A percentile compares a stretch with the other conserved stretches of the same genome.
Conservation (phyloP, 2,113 vertebrate species). For the Lota lota region DNA sequence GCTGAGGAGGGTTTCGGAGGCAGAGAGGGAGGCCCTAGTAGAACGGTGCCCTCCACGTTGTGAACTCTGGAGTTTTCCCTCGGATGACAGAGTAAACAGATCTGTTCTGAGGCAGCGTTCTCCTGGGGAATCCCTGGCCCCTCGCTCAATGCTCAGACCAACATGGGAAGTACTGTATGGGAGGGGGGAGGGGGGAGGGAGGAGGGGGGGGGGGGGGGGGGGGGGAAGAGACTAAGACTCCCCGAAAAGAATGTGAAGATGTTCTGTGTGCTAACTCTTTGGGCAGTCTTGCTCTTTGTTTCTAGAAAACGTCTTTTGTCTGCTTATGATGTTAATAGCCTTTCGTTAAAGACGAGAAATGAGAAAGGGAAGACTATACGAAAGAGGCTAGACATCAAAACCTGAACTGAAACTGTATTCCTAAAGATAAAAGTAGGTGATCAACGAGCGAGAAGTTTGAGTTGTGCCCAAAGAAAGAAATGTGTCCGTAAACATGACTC, state of each 20-base stretch:
- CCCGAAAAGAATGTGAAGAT: constrained; percentile 18
- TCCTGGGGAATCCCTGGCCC: constrained; percentile 65
- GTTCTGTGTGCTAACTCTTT: constrained; percentile 49
- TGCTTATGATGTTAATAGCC: constrained; percentile 45
- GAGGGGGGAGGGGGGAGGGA: not conserved
- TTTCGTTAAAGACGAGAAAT: not conserved
- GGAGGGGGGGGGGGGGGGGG: constrained; percentile 13
- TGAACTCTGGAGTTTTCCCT: constrained; percentile 28
- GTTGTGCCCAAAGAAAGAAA: too few relatives aligned
- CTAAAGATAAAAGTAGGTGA: too few relatives aligned
- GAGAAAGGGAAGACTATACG: too few relatives aligned
- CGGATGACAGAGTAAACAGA: constrained; percentile 60
- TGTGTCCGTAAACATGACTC: too few relatives aligned
- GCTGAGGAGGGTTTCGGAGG: not conserved
- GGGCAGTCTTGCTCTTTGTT: constrained; percentile 16
- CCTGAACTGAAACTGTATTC: too few relatives aligned
- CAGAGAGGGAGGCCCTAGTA: not conserved
- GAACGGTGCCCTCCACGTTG: constrained; percentile 32
- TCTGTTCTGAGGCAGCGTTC: constrained; percentile 41
- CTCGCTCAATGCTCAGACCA: constrained; percentile 23
- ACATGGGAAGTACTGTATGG: not conserved
- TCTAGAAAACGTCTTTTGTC: constrained; percentile 33
- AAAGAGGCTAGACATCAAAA: too few relatives aligned
- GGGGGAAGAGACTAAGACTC: constrained; percentile 38
- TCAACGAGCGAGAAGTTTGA: too few relatives aligned